Evolutionary conservation across 1,140 invertebrate genomes (phyloP).

Genomic region (Lasioglossum baleicum): DNA sequence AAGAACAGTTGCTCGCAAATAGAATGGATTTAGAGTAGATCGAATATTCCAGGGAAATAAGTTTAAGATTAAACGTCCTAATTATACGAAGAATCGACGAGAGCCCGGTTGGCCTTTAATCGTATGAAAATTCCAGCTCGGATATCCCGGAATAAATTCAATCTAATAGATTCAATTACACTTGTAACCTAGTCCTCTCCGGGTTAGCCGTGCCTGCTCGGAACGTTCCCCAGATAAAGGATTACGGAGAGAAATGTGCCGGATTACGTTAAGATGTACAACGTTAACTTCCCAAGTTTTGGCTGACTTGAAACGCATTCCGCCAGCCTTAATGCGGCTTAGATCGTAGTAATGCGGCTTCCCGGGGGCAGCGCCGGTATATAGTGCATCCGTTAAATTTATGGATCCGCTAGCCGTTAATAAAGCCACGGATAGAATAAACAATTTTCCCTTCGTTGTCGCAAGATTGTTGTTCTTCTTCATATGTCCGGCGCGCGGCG

Average conservation of each 20-base stretch:
- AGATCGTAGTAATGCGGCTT: slow-evolving; percentile 27
- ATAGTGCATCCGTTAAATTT: background rate
- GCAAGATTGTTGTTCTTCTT: background rate
- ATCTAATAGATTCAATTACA: slow-evolving; percentile 36
- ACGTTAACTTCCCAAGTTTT: slow-evolving; percentile 27
- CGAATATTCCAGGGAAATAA: too few species aligned
- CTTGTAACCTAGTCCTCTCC: background rate
- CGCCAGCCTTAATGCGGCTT: slow-evolving; percentile 11
- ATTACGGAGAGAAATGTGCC: slow-evolving; percentile 43
- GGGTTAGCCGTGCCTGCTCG: slow-evolving; percentile 2
- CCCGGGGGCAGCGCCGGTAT: background rate
- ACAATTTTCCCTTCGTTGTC: background rate
- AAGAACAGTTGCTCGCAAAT: too few species aligned
- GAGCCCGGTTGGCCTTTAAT: background rate
- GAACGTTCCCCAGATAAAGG: slow-evolving; percentile 13
- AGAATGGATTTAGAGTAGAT: too few species aligned
- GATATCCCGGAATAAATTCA: background rate
- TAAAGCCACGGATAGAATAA: background rate
- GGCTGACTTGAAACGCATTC: slow-evolving; percentile 17
- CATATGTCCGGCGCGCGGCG: too few species aligned
- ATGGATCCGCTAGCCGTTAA: background rate
- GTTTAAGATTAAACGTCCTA: too few species aligned
- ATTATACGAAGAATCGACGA: too few species aligned
- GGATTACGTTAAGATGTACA: slow-evolving; percentile 48
- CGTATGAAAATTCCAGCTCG: background rate